phyloP scores from a whole-genome alignment of 92 coral and sea anemone species.

The Zoanthus gigantus region DNA sequence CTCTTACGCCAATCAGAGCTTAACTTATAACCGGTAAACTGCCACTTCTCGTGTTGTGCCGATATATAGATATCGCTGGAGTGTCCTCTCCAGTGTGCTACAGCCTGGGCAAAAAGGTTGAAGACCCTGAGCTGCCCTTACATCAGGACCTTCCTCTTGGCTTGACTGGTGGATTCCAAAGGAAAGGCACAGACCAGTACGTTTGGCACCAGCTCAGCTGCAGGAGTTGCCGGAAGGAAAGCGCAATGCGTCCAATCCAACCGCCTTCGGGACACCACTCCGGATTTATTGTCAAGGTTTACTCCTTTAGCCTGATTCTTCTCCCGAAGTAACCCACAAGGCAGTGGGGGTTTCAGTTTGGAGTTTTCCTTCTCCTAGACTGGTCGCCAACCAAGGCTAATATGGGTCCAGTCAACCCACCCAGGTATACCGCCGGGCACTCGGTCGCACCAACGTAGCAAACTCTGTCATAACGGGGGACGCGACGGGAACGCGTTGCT shows the following conservation, averaged over 20 bases:
- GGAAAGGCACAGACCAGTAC: too few species aligned
- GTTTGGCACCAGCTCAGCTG: too few species aligned
- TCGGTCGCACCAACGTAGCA: too few species aligned
- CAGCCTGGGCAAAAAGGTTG: background rate
- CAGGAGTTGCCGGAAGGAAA: background rate
- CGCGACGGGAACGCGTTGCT: too few species aligned
- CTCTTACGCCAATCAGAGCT: constrained; percentile 25
- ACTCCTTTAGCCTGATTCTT: background rate
- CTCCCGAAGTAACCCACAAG: background rate
- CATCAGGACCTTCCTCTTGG: constrained; percentile 28
- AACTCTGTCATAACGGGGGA: too few species aligned
- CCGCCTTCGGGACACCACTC: background rate
- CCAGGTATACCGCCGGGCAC: too few species aligned
- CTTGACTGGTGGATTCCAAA: constrained; percentile 7
- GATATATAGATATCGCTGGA: constrained; percentile 22
- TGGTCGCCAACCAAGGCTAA: too few species aligned
- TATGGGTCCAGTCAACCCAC: too few species aligned
- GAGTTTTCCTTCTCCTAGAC: too few species aligned
- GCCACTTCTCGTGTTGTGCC: constrained; percentile 21
- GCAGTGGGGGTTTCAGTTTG: constrained; percentile 7
- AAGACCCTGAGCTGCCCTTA: background rate
- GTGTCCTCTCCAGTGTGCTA: background rate
- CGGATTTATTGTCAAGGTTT: constrained; percentile 3
- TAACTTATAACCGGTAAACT: constrained; percentile 14
- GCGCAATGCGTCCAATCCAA: constrained; percentile 9